Base-by-base conservation (phyloP, 2,113 vertebrate species). In the Pachypanchax playfairii region DNA sequence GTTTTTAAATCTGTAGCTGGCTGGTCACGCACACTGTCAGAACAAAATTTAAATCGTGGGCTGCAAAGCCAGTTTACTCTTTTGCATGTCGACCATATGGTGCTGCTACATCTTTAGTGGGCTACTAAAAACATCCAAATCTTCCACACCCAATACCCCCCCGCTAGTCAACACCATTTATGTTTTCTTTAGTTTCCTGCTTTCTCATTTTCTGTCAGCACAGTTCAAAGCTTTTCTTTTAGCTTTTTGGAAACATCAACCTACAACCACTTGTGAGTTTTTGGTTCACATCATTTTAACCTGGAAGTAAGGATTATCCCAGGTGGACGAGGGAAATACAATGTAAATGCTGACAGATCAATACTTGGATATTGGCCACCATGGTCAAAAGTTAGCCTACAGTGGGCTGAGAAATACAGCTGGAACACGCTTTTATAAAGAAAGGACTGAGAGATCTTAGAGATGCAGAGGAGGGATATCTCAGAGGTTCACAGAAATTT, bases 181-280 rank as follows among this genome's bases (percentile, higher is more conserved):
- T 60, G 63, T 73, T 77, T 62, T 77, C 75, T 78, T 58, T 65
- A 64, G 49, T 68, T 60, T 75, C 54, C 44, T 70, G 53, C 41
- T 26, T 67, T 81, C 66, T 69, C 68, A 85, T 87, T 72, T 80
- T 70, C 75, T 77, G 53, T 75, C 79, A 83, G 69, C 29, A 71
- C 58, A 54, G 68, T 43, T 53, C 64, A 77, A 56, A 22, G 71
- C 31, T 13, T 39, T 51, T 57, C 69, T 53, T 28, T 13, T 6
- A 18, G 17, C 4, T 29, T 43, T 57, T 39, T n/a, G 20, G 39
- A 35, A 56, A 67, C 68, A 36, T 52, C 54, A 50, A 62, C 28
- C 66, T 38, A 60, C 62, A 12, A 26, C 21, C 18, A 25, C 22
- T 44, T 69, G 48, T 65, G 31, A 53, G 61, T 46, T 63, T n/a